Conservation (phyloP, 2,888 invertebrate genomes). For the Mesorhabditis belari region DNA sequence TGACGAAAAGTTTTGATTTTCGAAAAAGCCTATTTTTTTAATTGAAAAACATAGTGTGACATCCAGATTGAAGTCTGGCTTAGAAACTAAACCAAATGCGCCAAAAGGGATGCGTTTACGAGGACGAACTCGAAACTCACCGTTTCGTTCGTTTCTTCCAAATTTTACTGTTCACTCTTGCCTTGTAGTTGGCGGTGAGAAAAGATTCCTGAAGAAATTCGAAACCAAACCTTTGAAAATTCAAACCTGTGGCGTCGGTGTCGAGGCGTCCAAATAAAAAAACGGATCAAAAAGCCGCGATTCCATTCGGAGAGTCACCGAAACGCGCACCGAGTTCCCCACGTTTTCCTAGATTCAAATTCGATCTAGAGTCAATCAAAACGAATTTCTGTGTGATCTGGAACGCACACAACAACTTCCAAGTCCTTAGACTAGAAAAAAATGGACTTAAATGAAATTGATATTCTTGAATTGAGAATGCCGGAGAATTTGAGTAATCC, state of each 20-base stretch:
- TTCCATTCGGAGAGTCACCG: constrained; percentile 42
- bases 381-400: background rate
- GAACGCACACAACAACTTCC: too few relatives aligned
- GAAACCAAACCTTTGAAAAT: background rate
- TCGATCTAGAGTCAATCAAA: background rate
- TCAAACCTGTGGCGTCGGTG: constrained; percentile 37
- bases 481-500: too few relatives aligned
- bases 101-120: too few relatives aligned
- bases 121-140: too few relatives aligned
- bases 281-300: constrained; percentile 40
- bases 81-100: too few relatives aligned
- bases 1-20: too few relatives aligned
- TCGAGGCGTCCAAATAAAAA: constrained; percentile 39
- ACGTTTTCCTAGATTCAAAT: constrained; percentile 24
- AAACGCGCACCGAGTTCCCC: constrained; percentile 34
- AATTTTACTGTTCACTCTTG: constrained; percentile 45
- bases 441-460: too few relatives aligned
- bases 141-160: constrained; percentile 37
- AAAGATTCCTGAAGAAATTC: constrained; percentile 36
- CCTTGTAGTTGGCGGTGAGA: constrained; percentile 49
- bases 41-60: too few relatives aligned
- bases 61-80: too few relatives aligned
- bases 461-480: too few relatives aligned
- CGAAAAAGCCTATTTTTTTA: too few relatives aligned
- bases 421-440: too few relatives aligned